These are phyloP conservation scores for Galago senegalensis DNA, from an alignment of 2,797 vertebrate species.

Conservation along the genomic window DNA sequence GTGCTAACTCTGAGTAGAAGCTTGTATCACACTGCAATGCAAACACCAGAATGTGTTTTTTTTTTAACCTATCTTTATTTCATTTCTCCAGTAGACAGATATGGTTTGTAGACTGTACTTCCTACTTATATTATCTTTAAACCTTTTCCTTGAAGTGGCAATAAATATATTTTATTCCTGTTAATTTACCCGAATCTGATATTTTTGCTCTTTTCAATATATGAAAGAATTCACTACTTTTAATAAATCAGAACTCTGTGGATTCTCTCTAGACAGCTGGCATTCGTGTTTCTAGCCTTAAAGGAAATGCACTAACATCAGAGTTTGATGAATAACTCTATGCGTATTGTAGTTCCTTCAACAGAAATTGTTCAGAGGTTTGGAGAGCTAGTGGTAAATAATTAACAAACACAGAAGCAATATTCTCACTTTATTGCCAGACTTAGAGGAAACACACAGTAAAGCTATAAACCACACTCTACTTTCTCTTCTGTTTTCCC, in stretches of 20 bases:
- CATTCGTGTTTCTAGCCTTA: constrained; percentile 83
- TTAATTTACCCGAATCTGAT: constrained; percentile 62
- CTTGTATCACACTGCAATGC: neutral
- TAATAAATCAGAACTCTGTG: constrained; percentile 83
- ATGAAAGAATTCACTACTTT: constrained; percentile 70
- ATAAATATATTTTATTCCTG: constrained; percentile 49
- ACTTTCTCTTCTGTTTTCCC: constrained; percentile 67
- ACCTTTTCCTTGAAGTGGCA: neutral
- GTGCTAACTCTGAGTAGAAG: neutral
- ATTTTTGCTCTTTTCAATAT: constrained; percentile 73
- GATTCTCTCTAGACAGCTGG: constrained; percentile 83
- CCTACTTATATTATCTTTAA: constrained; percentile 18
- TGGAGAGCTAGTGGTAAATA: constrained; percentile 85
- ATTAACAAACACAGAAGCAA: constrained; percentile 80
- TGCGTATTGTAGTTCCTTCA: constrained; percentile 76
- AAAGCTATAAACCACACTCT: constrained; percentile 69
- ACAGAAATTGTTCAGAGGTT: constrained; percentile 80
- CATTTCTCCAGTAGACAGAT: constrained; percentile 40
- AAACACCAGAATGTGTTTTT: neutral
- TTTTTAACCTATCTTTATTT: constrained; percentile 75
- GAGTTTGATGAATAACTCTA: constrained; percentile 82
- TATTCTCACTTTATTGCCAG: constrained; percentile 79
- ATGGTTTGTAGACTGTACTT: constrained; percentile 59
- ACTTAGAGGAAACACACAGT: constrained; percentile 59
- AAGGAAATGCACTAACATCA: constrained; percentile 85